Conservation (phyloP, 2,113 vertebrate genomes). For the Coregonus clupeaformis region DNA sequence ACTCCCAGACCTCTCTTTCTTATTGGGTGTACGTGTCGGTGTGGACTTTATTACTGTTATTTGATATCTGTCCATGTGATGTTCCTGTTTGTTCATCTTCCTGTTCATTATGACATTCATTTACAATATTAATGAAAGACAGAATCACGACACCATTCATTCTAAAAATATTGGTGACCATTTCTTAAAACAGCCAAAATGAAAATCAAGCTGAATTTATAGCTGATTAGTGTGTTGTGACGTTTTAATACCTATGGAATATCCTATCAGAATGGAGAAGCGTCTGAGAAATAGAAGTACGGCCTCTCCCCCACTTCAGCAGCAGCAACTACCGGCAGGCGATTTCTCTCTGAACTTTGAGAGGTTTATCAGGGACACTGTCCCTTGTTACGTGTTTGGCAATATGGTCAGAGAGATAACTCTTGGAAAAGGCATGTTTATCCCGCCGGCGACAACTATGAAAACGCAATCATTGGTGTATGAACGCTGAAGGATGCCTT, state of each 20-base stretch:
- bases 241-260: not conserved
- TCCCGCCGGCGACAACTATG: constrained; percentile 28
- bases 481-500: constrained; percentile 37
- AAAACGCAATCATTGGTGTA: constrained; percentile 32
- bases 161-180: too few relatives aligned
- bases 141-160: too few relatives aligned
- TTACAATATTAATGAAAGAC: too few relatives aligned
- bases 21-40: too few relatives aligned
- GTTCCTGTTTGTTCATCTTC: too few relatives aligned
- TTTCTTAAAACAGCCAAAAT: not conserved
- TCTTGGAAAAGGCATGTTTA: constrained; percentile 20
- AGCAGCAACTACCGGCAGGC: not conserved
- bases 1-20: too few relatives aligned
- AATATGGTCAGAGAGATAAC: constrained; percentile 25
- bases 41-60: too few relatives aligned
- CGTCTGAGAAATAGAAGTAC: not conserved
- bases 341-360: constrained; percentile 2
- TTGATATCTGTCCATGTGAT: too few relatives aligned
- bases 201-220: not conserved
- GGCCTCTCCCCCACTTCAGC: not conserved
- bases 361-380: constrained; percentile 20
- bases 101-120: too few relatives aligned
- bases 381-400: constrained; percentile 20
- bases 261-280: not conserved
- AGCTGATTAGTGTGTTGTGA: not conserved